These are phyloP conservation scores for Dendroctonus ponderosae DNA, from an alignment of 1,140 invertebrate species.

Conservation along the genomic window DNA sequence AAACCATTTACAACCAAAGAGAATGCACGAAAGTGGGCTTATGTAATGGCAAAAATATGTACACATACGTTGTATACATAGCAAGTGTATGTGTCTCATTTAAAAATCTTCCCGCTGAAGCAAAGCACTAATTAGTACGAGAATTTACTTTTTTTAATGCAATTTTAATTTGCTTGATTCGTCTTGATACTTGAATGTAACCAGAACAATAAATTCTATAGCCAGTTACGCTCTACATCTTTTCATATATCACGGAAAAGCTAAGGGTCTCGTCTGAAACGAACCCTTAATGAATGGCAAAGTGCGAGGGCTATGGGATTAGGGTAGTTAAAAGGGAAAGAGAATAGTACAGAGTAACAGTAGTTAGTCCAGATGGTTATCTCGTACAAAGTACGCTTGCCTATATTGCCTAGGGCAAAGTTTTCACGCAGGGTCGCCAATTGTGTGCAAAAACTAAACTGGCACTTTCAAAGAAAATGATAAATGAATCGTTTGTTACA, in stretches of 20 bases:
- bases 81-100: too few species aligned
- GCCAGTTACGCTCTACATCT: slow-evolving; percentile 1
- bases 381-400: slow-evolving; percentile 27
- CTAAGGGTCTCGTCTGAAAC: slow-evolving; percentile 26
- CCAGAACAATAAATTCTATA: not conserved
- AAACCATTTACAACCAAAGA: too few species aligned
- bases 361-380: slow-evolving; percentile 45
- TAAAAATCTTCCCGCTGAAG: too few species aligned
- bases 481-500: not conserved
- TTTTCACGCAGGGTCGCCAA: too few species aligned
- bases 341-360: slow-evolving; percentile 29
- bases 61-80: too few species aligned
- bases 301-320: slow-evolving; percentile 25
- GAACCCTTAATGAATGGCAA: slow-evolving; percentile 34
- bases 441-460: not conserved
- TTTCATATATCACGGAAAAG: slow-evolving; percentile 10
- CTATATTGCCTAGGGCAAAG: slow-evolving; percentile 17
- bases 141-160: too few species aligned
- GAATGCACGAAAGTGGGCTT: too few species aligned
- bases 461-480: not conserved
- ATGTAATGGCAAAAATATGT: too few species aligned
- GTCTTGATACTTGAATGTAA: too few species aligned
- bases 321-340: slow-evolving; percentile 31
- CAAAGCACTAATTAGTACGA: too few species aligned
- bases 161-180: too few species aligned